Evolutionary conservation across 2,797 vertebrate genomes (phyloP).

Genomic region (Alcedo atthis): DNA sequence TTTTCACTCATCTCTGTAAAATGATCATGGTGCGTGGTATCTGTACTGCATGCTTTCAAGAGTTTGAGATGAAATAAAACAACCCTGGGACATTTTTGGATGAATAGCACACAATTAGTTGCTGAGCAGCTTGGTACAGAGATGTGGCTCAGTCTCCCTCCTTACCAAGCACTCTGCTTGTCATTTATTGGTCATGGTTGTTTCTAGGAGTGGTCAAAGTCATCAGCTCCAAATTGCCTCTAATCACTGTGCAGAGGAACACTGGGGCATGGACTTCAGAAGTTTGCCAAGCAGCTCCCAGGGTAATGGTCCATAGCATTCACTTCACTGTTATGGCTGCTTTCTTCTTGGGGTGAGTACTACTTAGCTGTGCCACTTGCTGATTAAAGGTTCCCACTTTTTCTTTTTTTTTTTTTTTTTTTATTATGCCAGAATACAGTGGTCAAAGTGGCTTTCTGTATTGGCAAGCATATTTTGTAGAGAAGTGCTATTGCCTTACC

Average conservation of each 20-base stretch:
- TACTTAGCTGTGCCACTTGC: background rate
- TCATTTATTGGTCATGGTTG: fast-evolving
- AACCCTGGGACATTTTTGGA: background rate
- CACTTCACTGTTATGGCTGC: fast-evolving
- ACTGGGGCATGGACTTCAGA: background rate
- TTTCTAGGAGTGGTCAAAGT: background rate
- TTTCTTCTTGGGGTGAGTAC: background rate
- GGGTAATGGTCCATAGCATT: background rate
- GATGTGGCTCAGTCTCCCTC: fast-evolving
- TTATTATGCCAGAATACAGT: background rate
- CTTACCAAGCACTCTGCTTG: background rate
- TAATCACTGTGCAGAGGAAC: background rate
- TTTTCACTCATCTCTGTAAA: background rate
- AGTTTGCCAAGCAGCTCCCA: background rate
- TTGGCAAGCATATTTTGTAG: background rate
- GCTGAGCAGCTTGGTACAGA: background rate
- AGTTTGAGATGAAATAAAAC: background rate
- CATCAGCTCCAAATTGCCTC: background rate
- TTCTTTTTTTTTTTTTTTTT: background rate
- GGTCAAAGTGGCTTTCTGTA: background rate
- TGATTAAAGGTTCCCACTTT: background rate
- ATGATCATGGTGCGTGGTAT: background rate
- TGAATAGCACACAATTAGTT: background rate
- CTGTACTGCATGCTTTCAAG: background rate
- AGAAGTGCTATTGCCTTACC: background rate